Evolutionary conservation across 2,888 invertebrate genomes (phyloP).

Genomic region (Chaetoderma sp.): DNA sequence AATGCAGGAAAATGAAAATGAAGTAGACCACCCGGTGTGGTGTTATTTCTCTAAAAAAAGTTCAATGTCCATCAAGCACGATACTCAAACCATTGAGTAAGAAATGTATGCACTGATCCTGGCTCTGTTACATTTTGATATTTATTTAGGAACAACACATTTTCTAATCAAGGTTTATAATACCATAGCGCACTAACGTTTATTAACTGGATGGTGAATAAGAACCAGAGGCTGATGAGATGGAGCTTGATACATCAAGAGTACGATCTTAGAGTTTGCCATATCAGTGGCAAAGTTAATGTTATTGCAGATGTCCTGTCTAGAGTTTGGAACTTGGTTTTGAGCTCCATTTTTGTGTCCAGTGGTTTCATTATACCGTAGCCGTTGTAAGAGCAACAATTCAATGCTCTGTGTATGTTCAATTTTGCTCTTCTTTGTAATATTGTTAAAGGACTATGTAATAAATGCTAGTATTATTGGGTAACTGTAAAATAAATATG

Average conservation of each 20-base stretch:
- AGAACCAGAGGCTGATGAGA: conserved; percentile 25
- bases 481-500: no score
- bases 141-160: no score
- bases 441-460: no score
- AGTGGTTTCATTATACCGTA: no score
- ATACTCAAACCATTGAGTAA: conserved; percentile 36
- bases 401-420: no score
- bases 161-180: no score
- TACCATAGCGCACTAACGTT: conserved; percentile 39
- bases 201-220: conserved; percentile 32
- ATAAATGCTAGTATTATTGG: no score
- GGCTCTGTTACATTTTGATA: conserved; percentile 37
- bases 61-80: no score
- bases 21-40: conserved; percentile 32
- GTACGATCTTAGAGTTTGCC: conserved; percentile 21
- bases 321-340: no score
- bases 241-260: conserved; percentile 36
- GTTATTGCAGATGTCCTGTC: conserved; percentile 20
- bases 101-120: conserved; percentile 37
- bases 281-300: conserved; percentile 26
- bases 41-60: conserved; percentile 39
- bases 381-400: no score
- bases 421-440: no score
- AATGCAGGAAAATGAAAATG: conserved; percentile 37
- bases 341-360: no score